Base-by-base conservation (phyloP, 1,140 invertebrate genomes). In the Leptinotarsa defecta region DNA sequence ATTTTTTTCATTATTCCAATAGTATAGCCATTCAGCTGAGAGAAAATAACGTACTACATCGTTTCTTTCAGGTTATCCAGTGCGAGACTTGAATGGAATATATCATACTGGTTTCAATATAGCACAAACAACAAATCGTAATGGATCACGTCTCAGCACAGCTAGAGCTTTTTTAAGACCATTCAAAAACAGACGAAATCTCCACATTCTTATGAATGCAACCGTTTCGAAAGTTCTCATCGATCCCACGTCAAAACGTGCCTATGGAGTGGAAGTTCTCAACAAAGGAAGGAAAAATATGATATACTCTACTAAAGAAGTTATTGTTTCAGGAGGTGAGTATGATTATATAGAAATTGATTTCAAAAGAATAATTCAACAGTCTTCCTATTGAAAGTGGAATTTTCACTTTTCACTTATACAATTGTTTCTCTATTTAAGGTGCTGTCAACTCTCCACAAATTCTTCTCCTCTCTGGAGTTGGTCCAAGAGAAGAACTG, bases 51-150 rank as follows among this genome's bases (percentile, higher is more conserved):
- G 3, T 13, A 20, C 17, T 13, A 0, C 1, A 62, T 5, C 17
- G 2, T 62, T 62, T 62, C 11, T 80, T 81, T 67, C 79, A 92
- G 94, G 95, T 13, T 96, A 95, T 84, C 87, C 91, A 49, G 89
- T 91, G 2, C 89, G 94, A 5, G 95, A 97, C 84, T 87, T 96
- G n/a, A 96, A 97, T 86, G 95, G 95, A 4, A 90, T 90, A 15
- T 88, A 89, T 5, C 91, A 93, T 78, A 93, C 92, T 0, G 94
- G 94, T 2, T 95, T 96, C 81, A 88, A 91, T 34, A 95, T 95
- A 68, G 94, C 92, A 3, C 96, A 95, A 88, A 96, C 92, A 34
- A 98, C 95, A 0, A 94, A 94, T 68, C 89, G 94, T 73, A 94
- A 96, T 82, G 96, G 96, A 1, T 94, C 94, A 0, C 89, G 96